A percentile compares a stretch with the other conserved stretches of the same genome.
phyloP scores from a whole-genome alignment of 2,113 vertebrate species.

The Benitochromis conjunctus region DNA sequence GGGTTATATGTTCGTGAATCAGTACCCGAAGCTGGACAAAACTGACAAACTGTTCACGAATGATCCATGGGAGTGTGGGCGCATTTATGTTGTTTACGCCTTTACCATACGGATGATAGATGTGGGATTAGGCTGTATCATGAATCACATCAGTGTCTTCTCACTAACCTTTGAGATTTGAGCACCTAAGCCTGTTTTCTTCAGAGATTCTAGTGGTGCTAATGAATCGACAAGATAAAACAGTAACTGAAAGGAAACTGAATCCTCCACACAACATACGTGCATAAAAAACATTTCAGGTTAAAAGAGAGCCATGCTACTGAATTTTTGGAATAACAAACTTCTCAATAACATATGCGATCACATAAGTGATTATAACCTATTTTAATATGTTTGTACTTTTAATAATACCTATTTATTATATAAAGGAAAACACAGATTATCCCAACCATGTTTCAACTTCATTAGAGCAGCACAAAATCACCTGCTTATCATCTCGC shows the following conservation, averaged over 20 bases:
- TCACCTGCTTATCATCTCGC: not conserved
- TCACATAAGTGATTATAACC: not conserved
- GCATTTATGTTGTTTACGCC: slow-evolving; percentile 29
- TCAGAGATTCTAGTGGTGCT: not conserved
- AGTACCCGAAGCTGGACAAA: not conserved
- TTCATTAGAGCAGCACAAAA: not conserved
- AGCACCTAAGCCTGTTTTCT: not conserved
- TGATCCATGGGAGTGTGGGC: slow-evolving; percentile 39
- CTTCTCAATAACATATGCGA: not conserved
- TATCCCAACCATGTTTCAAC: not conserved
- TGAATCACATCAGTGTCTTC: slow-evolving; percentile 53
- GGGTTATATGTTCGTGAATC: not conserved
- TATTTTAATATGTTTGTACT: too few relatives aligned
- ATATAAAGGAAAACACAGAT: not conserved
- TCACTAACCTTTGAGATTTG: slow-evolving; percentile 9
- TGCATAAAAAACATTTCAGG: not conserved
- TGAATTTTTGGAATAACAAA: not conserved
- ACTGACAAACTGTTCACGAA: slow-evolving; percentile 42
- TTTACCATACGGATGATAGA: slow-evolving; percentile 48
- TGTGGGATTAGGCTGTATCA: slow-evolving; percentile 43
- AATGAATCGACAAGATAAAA: not conserved
- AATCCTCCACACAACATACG: not conserved
- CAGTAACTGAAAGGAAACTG: not conserved
- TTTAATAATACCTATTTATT: not conserved
- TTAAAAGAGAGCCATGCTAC: not conserved